Base-by-base conservation (phyloP, 2,113 vertebrate species). In the Cephalopholis sonnerati region DNA sequence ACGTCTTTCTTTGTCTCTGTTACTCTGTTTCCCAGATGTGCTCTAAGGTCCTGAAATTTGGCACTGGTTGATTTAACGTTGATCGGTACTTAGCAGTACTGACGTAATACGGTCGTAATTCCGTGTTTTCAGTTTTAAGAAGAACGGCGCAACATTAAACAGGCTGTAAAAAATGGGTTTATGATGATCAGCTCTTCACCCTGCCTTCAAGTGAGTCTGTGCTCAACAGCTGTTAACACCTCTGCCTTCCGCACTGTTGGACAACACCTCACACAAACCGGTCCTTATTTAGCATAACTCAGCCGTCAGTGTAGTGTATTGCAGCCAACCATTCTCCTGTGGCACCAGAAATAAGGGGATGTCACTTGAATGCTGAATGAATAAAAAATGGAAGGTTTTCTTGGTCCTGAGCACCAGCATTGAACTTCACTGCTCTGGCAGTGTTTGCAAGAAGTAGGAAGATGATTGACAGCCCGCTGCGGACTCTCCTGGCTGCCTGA, bases 391-490 rank as follows among this genome's bases (percentile, higher is more conserved):
- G 9, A 44, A 15, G 54, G 32, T 55, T 63, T 39, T 69, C 24
- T 75, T 24, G 17, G 0, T 55, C 25, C 36, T 39, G 36, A 54
- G 51, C 27, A n/a, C 55, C 16, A 53, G 53, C 25, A 58, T 57
- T 17, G 41, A 74, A n/a, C 29, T 48, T n/a, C 25, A 12, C 57
- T 36, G 62, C 57, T 59, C 16, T 25, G 8, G 18, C 32, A 48
- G 54, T 36, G 29, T 63, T 59, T 39, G 41, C n/a, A 41, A 29
- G 32, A 44, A 77, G 62, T 32, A 13, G 53, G 22, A 44, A 18
- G 54, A 61, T 83, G 87, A 87, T 82, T 55, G 77, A 90, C 65
- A 83, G 78, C 15, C 9, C 20, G 63, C 41, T 79, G 69, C 7
- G 58, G 51, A 50, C 77, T 85, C 77, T 50, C 59, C 61, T 59